Conservation (phyloP, 2,888 invertebrate species). For the Cheilosia pagana region DNA sequence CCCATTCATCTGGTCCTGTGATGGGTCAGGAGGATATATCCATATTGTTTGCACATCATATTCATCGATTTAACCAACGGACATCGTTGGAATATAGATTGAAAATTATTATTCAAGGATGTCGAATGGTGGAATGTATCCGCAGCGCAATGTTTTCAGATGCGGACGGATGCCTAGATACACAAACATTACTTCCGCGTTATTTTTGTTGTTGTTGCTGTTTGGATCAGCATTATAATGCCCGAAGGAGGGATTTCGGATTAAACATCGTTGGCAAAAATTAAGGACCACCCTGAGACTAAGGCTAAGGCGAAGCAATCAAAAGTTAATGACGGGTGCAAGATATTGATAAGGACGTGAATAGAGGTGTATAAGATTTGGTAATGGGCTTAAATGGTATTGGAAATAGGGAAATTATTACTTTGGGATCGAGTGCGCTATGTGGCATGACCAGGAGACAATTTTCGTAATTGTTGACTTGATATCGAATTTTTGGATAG, state of each 20-base stretch:
- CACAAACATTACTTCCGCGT: constrained; percentile 52
- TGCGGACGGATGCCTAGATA: constrained; percentile 30
- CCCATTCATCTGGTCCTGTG: constrained; percentile 31
- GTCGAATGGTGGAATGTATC: constrained; percentile 46
- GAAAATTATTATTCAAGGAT: constrained; percentile 74
- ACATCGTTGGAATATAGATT: constrained; percentile 74
- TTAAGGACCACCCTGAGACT: constrained; percentile 12
- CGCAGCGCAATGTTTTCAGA: constrained; percentile 26
- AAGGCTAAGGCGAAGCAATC: constrained; percentile 33
- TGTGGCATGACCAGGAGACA: not conserved
- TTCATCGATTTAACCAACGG: constrained; percentile 73
- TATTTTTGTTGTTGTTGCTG: constrained; percentile 26
- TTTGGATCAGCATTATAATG: constrained; percentile 9
- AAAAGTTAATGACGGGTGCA: constrained; percentile 63
- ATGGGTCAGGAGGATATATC: constrained; percentile 50
- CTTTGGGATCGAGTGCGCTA: not conserved
- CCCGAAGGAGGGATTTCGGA: constrained; percentile 11
- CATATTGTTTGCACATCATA: constrained; percentile 74
- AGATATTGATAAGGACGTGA: constrained; percentile 48
- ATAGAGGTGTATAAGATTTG: constrained; percentile 1
- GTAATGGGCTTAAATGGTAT: not conserved
- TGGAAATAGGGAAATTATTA: constrained; percentile 14
- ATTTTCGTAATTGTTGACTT: not conserved
- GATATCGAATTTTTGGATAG: not conserved
- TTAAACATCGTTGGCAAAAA: constrained; percentile 44